These are phyloP conservation scores for Palaemon carinicauda DNA, from an alignment of 1,140 invertebrate genomes.

Conservation along the genomic window DNA sequence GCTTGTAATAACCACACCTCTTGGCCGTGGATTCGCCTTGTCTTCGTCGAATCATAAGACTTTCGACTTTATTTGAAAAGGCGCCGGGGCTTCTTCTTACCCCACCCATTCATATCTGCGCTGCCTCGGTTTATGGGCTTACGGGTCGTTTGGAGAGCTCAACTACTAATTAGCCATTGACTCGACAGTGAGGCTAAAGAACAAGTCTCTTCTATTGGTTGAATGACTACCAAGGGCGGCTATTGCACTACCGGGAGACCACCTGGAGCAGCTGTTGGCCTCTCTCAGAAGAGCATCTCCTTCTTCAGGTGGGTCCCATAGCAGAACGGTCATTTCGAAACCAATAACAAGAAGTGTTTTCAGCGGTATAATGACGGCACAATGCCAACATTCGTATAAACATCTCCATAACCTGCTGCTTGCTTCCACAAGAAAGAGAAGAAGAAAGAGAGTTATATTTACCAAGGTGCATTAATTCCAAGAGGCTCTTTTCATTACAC, in stretches of 20 bases:
- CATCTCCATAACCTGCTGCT: too few species aligned
- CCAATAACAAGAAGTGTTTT: too few species aligned
- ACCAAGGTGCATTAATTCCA: too few species aligned
- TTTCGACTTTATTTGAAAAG: constrained; percentile 11
- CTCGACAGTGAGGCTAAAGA: constrained; percentile 44
- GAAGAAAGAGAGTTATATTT: too few species aligned
- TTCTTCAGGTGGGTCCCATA: too few species aligned
- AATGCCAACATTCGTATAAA: too few species aligned
- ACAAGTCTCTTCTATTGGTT: constrained; percentile 33
- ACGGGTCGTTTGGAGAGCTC: constrained; percentile 51
- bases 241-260: constrained; percentile 14
- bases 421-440: too few species aligned
- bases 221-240: constrained; percentile 14
- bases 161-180: constrained; percentile 57
- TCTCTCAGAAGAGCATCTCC: too few species aligned
- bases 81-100: constrained; percentile 9
- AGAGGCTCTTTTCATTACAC: too few species aligned
- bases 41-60: not conserved
- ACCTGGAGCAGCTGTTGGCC: not conserved
- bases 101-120: constrained; percentile 38
- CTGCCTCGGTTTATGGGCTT: constrained; percentile 40
- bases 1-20: not conserved
- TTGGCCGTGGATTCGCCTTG: not conserved
- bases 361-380: too few species aligned
- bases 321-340: too few species aligned